phyloP scores from a whole-genome alignment of 2,888 invertebrate species.

The Eupithecia pulchellata region DNA sequence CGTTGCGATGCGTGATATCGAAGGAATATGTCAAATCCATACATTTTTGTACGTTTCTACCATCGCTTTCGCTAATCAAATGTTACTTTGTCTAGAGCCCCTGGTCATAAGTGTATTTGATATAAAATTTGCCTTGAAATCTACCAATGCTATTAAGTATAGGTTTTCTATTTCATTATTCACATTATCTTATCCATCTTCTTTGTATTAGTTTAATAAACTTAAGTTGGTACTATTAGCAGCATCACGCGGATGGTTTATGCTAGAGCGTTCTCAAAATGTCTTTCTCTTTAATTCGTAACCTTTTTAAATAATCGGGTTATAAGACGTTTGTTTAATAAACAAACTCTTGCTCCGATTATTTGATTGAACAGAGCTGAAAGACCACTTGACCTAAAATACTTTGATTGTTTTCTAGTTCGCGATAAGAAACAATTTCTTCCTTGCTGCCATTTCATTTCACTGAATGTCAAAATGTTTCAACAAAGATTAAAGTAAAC shows the following conservation, averaged over 20 bases:
- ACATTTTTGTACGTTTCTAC: too few relatives aligned
- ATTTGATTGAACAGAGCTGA: constrained; percentile 33
- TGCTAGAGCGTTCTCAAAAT: constrained; percentile 4
- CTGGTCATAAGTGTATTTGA: background rate
- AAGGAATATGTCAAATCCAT: too few relatives aligned
- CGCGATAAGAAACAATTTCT: constrained; percentile 27
- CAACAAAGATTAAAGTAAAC: background rate
- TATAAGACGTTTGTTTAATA: constrained; percentile 10
- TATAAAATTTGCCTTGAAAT: background rate
- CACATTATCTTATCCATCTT: background rate
- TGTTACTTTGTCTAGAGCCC: too few relatives aligned
- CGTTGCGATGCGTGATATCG: too few relatives aligned
- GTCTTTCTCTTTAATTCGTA: constrained; percentile 13
- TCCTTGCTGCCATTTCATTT: constrained; percentile 26
- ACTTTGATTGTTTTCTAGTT: constrained; percentile 30
- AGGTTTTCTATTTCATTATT: background rate
- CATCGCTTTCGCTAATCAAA: too few relatives aligned
- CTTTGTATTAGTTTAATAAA: background rate
- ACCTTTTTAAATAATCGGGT: constrained; percentile 16
- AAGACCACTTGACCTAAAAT: constrained; percentile 37
- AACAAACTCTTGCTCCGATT: constrained; percentile 24
- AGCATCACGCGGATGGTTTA: constrained; percentile 4
- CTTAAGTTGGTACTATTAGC: background rate
- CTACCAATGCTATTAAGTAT: background rate
- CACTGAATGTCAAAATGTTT: background rate